A percentile compares a stretch with the other conserved stretches of the same genome.
Evolutionary conservation across 2,113 vertebrate species (phyloP).

Genomic region (Galemys pyrenaicus): DNA sequence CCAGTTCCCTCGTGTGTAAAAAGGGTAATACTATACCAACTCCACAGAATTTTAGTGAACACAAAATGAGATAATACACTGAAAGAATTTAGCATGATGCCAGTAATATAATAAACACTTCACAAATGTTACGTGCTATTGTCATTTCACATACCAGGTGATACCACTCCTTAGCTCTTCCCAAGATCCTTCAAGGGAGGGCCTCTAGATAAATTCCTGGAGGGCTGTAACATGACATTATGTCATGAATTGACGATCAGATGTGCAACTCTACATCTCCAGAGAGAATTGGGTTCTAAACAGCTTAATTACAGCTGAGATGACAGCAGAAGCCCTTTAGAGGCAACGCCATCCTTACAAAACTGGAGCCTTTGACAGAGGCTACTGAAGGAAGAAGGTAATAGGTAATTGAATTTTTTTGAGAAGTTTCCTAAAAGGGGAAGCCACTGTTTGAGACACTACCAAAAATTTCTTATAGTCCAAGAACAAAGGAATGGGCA

Average conservation of each 20-base stretch:
- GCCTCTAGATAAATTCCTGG: constrained; percentile 25
- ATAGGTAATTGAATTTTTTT: background rate
- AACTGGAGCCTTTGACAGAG: background rate
- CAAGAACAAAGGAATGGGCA: background rate
- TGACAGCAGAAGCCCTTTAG: constrained; percentile 48
- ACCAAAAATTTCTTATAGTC: background rate
- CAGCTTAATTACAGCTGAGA: constrained; percentile 39
- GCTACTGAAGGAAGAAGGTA: constrained; percentile 38
- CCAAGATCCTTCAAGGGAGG: background rate
- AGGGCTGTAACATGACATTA: constrained; percentile 26
- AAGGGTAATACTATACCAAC: background rate
- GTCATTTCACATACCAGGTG: background rate
- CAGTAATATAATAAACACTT: background rate
- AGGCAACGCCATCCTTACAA: background rate
- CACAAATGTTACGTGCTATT: constrained; percentile 9
- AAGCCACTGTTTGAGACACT: background rate
- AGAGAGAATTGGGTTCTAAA: background rate
- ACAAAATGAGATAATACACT: constrained; percentile 2
- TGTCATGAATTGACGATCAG: background rate
- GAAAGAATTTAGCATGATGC: constrained; percentile 28
- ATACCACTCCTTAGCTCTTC: background rate
- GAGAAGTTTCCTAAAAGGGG: constrained; percentile 24
- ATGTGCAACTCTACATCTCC: background rate
- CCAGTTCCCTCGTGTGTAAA: constrained; percentile 8
- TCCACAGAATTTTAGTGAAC: background rate